These are phyloP conservation scores for Erannis defoliaria DNA, from an alignment of 2,888 invertebrate species.

Conservation along the genomic window DNA sequence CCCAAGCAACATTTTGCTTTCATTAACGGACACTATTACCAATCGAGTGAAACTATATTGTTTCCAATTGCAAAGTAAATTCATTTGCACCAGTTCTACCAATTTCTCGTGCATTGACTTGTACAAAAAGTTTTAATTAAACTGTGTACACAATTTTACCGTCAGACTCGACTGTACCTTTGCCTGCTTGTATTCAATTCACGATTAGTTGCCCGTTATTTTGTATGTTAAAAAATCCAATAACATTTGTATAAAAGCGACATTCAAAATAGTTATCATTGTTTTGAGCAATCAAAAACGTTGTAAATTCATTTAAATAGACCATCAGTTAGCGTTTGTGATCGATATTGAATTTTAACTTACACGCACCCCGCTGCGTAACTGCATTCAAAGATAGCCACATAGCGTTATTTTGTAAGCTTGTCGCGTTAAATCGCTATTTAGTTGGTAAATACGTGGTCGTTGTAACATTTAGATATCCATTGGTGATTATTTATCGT, in stretches of 20 bases:
- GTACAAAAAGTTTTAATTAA: slow-evolving; percentile 41
- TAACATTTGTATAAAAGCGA: slow-evolving; percentile 49
- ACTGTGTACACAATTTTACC: slow-evolving; percentile 30
- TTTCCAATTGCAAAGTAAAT: slow-evolving; percentile 33
- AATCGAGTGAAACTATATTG: slow-evolving; percentile 20
- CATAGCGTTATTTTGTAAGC: slow-evolving; percentile 61
- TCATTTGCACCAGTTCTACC: slow-evolving; percentile 35
- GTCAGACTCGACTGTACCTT: slow-evolving; percentile 50
- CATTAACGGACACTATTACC: slow-evolving; percentile 21
- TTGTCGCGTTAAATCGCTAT: slow-evolving; percentile 71
- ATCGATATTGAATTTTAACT: slow-evolving; percentile 67
- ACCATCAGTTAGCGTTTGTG: slow-evolving; percentile 59
- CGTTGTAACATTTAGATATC: slow-evolving; percentile 58
- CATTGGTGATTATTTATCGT: slow-evolving; percentile 59
- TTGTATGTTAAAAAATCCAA: slow-evolving; percentile 42
- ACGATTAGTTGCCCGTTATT: slow-evolving; percentile 20
- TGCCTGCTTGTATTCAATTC: slow-evolving; percentile 27
- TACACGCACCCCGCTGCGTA: slow-evolving; percentile 68
- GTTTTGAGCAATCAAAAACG: slow-evolving; percentile 61
- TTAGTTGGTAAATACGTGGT: slow-evolving; percentile 60
- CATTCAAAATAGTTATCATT: slow-evolving; percentile 57
- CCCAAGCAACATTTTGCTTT: slow-evolving; percentile 16
- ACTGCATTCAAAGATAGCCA: slow-evolving; percentile 57
- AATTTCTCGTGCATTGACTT: slow-evolving; percentile 37
- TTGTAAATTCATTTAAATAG: slow-evolving; percentile 66